These are phyloP conservation scores for Anthrax anthrax DNA, from an alignment of 2,888 invertebrate genomes.

Conservation along the genomic window DNA sequence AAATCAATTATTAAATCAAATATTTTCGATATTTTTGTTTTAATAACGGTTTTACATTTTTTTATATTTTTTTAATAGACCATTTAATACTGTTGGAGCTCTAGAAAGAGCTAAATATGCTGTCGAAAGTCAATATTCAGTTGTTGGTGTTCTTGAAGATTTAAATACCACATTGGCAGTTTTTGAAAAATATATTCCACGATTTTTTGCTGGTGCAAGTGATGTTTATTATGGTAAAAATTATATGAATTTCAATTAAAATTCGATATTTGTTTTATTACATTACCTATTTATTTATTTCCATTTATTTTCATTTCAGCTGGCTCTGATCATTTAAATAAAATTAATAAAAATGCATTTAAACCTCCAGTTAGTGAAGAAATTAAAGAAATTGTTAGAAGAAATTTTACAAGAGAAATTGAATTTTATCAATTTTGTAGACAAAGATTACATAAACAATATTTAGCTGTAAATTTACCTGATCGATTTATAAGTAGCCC, in stretches of 20 bases:
- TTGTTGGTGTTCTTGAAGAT: conserved; percentile 79
- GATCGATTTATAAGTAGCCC: conserved; percentile 19
- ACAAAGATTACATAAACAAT: conserved; percentile 68
- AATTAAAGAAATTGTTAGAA: conserved; percentile 69
- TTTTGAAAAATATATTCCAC: conserved; percentile 71
- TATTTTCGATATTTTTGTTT: no score
- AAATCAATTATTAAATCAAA: no score
- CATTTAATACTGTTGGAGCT: conserved; percentile 71
- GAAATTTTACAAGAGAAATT: conserved; percentile 77
- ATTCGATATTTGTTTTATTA: background rate
- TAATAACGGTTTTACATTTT: background rate
- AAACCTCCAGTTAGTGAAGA: conserved; percentile 77
- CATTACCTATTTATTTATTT: no score
- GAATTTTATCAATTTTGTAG: conserved; percentile 85
- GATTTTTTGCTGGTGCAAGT: conserved; percentile 67
- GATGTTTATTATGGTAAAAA: conserved; percentile 64
- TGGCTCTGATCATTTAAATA: conserved; percentile 58
- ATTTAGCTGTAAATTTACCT: conserved; percentile 49
- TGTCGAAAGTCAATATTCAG: conserved; percentile 75
- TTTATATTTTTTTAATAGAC: conserved; percentile 38
- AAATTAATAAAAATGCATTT: conserved; percentile 73
- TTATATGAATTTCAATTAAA: background rate
- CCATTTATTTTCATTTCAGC: conserved; percentile 38
- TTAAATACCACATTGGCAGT: conserved; percentile 73
- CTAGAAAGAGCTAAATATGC: conserved; percentile 71